Evolutionary conservation across 2,113 vertebrate genomes (phyloP), one percentile per base, ranked within the genome.

Genomic region (Axis porcinus): DNA sequence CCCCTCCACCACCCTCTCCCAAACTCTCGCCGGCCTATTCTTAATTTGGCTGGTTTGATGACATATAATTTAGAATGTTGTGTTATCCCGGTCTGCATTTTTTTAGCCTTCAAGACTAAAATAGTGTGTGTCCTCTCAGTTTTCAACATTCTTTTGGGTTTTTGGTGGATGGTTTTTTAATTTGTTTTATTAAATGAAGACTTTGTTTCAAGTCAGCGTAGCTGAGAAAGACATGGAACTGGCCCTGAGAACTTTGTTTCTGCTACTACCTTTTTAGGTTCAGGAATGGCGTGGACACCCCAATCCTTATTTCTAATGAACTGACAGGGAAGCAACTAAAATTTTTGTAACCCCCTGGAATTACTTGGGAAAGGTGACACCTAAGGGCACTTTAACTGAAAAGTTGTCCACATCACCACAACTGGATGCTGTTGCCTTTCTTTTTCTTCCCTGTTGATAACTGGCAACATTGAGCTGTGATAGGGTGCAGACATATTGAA

Each of bases 151-250:
- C 28, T 94, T 82, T 95, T 13, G 45, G 6, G 36, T 33, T 94
- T 81, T 64, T 36, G 9, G 21, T 54, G 3, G 15, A 27, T 54
- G 17, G 28, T 33, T 9, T 78, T 76, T 78, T 92, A 14, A 16
- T 36, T 84, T 89, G 94, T 86, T 96, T 95, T 95, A 36, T 93
- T 54, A 84, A 95, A 58, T 97, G 76, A 83, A 83, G 52, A 36
- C 81, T 82, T 82, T 84, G 50, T 81, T 96, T 95, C 45, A 81
- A 11, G 52, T 83, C 28, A 76, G 3, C 5, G 6, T 58, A 81
- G 74, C 57, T 36, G 33, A 97, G 36, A 74, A 43, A 62, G 40
- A 50, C 55, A 5, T 16, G 21, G 2, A 81, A 43, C 16, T 58
- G 30, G 7, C 47, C 14, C 12, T 54, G 64, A 86, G 50, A 30